Conservation (phyloP, 1,140 invertebrate genomes). For the Callitettix versicolor region DNA sequence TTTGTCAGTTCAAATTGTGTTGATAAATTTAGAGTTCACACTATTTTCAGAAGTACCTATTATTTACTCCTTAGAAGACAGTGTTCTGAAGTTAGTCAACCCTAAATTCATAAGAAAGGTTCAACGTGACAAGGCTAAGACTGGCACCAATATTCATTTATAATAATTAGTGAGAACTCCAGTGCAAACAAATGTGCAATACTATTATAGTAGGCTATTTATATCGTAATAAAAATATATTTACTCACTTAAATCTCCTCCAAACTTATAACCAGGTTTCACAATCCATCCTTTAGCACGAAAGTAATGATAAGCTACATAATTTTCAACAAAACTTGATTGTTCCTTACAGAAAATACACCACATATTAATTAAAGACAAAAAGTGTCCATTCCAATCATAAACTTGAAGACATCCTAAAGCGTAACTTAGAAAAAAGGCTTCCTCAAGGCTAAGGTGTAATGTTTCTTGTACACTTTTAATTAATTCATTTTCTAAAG, state of each 20-base stretch:
- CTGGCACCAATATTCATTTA: too few relatives aligned
- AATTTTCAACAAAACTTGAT: conserved; percentile 55
- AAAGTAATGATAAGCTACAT: conserved; percentile 78
- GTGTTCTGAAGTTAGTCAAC: too few relatives aligned
- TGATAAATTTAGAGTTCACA: too few relatives aligned
- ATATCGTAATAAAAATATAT: conserved; percentile 3
- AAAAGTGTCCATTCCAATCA: conserved; percentile 39
- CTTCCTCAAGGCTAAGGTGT: conserved; percentile 59
- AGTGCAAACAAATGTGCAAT: too few relatives aligned
- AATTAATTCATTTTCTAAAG: conserved; percentile 14
- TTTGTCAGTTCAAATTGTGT: too few relatives aligned
- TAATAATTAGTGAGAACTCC: too few relatives aligned
- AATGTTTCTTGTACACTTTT: conserved; percentile 45
- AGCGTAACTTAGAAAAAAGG: conserved; percentile 66
- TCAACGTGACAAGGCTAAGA: too few relatives aligned
- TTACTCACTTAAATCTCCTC: conserved; percentile 71
- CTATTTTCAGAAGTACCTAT: too few relatives aligned
- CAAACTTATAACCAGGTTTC: conserved; percentile 79
- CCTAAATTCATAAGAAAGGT: too few relatives aligned
- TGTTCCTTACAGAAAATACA: conserved; percentile 46
- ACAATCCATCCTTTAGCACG: conserved; percentile 83
- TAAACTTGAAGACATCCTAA: conserved; percentile 59
- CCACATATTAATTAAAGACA: conserved; percentile 52
- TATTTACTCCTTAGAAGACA: too few relatives aligned
- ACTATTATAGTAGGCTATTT: too few relatives aligned